These are phyloP conservation scores for Hirtodrosophila confusa DNA, from an alignment of 2,888 invertebrate species.

Conservation along the genomic window DNA sequence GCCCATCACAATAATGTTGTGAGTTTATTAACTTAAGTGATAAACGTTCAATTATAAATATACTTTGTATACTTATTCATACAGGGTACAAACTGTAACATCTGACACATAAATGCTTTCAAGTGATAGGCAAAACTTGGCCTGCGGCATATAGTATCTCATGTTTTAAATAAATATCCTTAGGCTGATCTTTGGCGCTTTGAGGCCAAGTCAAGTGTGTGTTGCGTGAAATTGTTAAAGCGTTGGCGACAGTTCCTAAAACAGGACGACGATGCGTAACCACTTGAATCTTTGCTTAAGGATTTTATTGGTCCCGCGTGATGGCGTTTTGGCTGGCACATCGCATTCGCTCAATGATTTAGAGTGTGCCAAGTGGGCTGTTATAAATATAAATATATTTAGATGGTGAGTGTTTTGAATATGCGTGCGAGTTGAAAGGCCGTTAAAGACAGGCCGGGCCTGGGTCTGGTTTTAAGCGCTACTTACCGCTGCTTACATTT, in stretches of 20 bases:
- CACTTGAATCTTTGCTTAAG: conserved; percentile 52
- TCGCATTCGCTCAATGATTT: conserved; percentile 71
- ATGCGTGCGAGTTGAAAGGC: conserved; percentile 50
- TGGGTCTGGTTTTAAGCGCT: conserved; percentile 71
- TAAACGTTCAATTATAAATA: too few relatives aligned
- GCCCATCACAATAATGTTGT: too few relatives aligned
- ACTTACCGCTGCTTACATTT: conserved; percentile 48
- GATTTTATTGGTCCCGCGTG: conserved; percentile 69
- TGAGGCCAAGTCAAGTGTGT: conserved; percentile 21
- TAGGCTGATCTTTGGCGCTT: conserved; percentile 9
- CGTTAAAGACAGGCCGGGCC: conserved; percentile 60
- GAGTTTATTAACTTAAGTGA: too few relatives aligned
- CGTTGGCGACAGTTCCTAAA: conserved; percentile 51
- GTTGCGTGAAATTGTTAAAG: conserved; percentile 62
- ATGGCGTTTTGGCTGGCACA: conserved; percentile 33
- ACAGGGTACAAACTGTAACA: not conserved
- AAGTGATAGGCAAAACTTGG: conserved; percentile 5
- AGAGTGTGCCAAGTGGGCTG: conserved; percentile 73
- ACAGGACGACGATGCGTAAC: conserved; percentile 18
- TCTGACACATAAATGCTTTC: conserved; percentile 1
- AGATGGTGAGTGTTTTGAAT: conserved; percentile 57
- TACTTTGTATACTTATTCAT: too few relatives aligned
- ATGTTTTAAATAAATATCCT: conserved; percentile 21
- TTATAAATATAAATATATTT: conserved; percentile 58
- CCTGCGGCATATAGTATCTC: conserved; percentile 11